Evolutionary conservation across 2,113 vertebrate species (phyloP).

Genomic region (Tachysurus fulvidraco): DNA sequence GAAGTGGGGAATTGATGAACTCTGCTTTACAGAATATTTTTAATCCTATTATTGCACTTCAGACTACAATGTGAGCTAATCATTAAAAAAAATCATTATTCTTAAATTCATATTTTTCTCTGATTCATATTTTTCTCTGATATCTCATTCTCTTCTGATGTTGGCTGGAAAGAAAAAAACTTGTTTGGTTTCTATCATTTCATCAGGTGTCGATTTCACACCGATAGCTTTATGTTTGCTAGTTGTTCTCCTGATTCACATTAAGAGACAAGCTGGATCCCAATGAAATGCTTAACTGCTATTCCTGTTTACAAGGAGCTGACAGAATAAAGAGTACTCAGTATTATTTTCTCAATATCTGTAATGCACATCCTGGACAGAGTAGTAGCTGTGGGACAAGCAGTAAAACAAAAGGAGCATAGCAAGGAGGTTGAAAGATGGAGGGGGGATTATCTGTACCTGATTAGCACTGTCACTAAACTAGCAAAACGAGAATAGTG

Average conservation of each 20-base stretch:
- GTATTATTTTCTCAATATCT: constrained; percentile 5
- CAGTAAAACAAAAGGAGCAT: background rate
- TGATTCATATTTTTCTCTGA: background rate
- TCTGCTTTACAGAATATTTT: background rate
- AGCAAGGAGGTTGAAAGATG: background rate
- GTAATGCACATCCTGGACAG: background rate
- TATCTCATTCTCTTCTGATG: background rate
- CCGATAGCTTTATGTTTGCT: background rate
- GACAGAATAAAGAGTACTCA: background rate
- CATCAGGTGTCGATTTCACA: background rate
- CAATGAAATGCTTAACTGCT: background rate
- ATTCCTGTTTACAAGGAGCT: background rate
- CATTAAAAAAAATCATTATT: background rate
- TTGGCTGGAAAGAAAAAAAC: background rate
- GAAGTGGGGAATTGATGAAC: background rate
- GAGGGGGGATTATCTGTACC: background rate
- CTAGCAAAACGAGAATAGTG: background rate
- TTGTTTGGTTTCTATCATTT: background rate
- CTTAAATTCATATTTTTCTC: background rate
- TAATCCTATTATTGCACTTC: background rate
- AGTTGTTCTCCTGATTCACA: background rate
- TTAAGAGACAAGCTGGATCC: constrained; percentile 1
- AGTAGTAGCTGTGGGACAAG: background rate
- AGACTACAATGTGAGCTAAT: background rate
- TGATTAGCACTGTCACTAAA: background rate